phyloP scores from a whole-genome alignment of 2,888 invertebrate species.

The Lochmaea capreae region DNA sequence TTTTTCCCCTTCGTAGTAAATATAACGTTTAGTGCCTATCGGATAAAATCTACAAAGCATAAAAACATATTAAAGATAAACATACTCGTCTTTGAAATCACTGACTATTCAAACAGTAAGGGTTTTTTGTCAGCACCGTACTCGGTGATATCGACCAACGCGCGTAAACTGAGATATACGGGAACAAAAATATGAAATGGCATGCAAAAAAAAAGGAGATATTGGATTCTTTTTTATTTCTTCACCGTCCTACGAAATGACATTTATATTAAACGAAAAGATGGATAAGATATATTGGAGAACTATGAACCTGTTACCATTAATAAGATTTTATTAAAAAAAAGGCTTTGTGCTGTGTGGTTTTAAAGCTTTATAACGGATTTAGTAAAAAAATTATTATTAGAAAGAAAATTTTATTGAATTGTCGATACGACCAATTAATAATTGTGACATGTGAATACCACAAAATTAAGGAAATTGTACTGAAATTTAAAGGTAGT shows the following conservation, averaged over 20 bases:
- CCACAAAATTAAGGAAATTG: no score
- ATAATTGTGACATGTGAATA: no score
- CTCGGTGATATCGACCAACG: not conserved
- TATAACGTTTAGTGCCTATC: constrained; percentile 32
- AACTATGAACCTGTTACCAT: constrained; percentile 13
- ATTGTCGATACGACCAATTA: no score
- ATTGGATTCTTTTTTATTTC: constrained; percentile 20
- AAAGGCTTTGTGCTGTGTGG: not conserved
- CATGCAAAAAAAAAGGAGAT: constrained; percentile 26
- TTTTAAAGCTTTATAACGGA: not conserved
- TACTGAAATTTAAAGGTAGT: no score
- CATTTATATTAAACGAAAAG: constrained; percentile 34
- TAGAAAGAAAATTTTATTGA: no score
- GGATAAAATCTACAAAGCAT: constrained; percentile 32
- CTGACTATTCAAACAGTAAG: constrained; percentile 25
- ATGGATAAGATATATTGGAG: constrained; percentile 13
- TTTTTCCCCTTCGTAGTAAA: constrained; percentile 15
- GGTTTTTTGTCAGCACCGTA: constrained; percentile 17
- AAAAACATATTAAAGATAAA: constrained; percentile 37
- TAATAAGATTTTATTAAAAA: constrained; percentile 34
- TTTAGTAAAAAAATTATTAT: not conserved
- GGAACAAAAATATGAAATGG: constrained; percentile 25
- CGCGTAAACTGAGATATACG: constrained; percentile 14
- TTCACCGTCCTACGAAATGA: constrained; percentile 21
- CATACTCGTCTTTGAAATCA: constrained; percentile 31